Percentiles rank a stretch among this genome's conserved stretches.
Evolutionary conservation across 2,797 vertebrate species (phyloP).

Genomic region (Acanthurus lineatus): DNA sequence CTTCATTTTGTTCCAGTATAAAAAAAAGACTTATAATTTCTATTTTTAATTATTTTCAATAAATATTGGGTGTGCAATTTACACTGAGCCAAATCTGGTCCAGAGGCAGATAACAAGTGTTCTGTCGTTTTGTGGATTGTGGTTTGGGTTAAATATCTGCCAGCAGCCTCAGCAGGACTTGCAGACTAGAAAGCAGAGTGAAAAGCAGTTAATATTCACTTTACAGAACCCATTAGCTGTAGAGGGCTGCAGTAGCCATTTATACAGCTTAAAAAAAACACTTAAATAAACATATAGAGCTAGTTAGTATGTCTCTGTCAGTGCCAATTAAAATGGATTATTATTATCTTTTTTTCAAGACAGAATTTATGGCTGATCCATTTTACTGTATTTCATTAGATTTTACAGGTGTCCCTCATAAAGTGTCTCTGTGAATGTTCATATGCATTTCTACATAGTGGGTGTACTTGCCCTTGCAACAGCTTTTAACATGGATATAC

Average conservation of each 20-base stretch:
- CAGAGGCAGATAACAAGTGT: slow-evolving; percentile 11
- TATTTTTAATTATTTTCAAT: slow-evolving; percentile 14
- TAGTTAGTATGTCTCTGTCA: too few relatives aligned
- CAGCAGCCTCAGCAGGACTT: slow-evolving; percentile 18
- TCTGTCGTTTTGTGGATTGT: slow-evolving; percentile 9
- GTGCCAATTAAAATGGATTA: too few relatives aligned
- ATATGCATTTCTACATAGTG: not conserved
- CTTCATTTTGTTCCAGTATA: slow-evolving; percentile 8
- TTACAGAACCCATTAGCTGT: not conserved
- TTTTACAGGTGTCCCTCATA: too few relatives aligned
- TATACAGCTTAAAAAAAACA: not conserved
- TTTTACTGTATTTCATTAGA: too few relatives aligned
- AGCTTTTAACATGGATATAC: too few relatives aligned
- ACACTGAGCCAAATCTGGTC: slow-evolving; percentile 11
- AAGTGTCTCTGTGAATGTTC: not conserved
- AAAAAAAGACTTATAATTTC: not conserved
- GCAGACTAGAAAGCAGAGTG: not conserved
- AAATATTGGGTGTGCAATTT: slow-evolving; percentile 4
- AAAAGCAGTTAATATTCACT: not conserved
- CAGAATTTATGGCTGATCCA: too few relatives aligned
- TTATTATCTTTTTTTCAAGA: too few relatives aligned
- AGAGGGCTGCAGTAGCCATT: not conserved
- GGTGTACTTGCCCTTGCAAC: too few relatives aligned
- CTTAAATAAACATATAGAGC: too few relatives aligned
- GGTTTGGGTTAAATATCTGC: slow-evolving; percentile 10